Evolutionary conservation across 2,113 vertebrate genomes (phyloP), one percentile per base, ranked within the genome.

Genomic region (Dendropsophus ebraccatus): DNA sequence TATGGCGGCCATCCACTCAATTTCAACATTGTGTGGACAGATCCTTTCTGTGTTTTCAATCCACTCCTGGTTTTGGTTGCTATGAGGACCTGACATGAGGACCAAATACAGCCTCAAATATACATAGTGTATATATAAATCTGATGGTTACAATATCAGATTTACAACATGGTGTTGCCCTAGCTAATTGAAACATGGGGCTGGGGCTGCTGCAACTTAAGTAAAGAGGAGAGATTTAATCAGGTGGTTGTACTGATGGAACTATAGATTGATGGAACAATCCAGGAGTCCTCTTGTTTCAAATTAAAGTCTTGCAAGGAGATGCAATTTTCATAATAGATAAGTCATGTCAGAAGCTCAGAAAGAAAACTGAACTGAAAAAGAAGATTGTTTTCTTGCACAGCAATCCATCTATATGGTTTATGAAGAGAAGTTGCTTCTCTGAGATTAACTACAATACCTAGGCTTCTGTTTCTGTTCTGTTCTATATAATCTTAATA

Each of bases 301-400:
- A 86, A 86, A 86, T 86, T 86, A 80, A 65, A 80, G 32, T 47
- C 65, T 86, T 86, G 65, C 84, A 80, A 80, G 76, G 79, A 72
- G 77, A 81, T 86, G 76, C 76, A 80, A 86, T 86, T 86, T 86
- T 86, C 84, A 80, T 86, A 86, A 86, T 86, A 86, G 84, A 86
- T 86, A 86, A 86, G 76, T 86, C 84, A 86, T 86, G 84, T 86
- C 76, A 80, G 49, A 72, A 30, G 84, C 76, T 56, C 54, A 80
- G 65, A 69, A 80, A 72, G 49, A 80, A 86, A 80, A 58, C 75
- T 86, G 65, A 80, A 80, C 76, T 58, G 35, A 80, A 41, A 70
- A 58, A 85, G 73, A 77, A 86, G 84, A 86, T 86, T 86, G 84
- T 86, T 86, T 86, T 86, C 84, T 80, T 19, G 84, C 56, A 80